A percentile compares a stretch with the other conserved stretches of the same genome.
Conservation (phyloP, 2,888 invertebrate species). For the Limnephilus rhombicus region DNA sequence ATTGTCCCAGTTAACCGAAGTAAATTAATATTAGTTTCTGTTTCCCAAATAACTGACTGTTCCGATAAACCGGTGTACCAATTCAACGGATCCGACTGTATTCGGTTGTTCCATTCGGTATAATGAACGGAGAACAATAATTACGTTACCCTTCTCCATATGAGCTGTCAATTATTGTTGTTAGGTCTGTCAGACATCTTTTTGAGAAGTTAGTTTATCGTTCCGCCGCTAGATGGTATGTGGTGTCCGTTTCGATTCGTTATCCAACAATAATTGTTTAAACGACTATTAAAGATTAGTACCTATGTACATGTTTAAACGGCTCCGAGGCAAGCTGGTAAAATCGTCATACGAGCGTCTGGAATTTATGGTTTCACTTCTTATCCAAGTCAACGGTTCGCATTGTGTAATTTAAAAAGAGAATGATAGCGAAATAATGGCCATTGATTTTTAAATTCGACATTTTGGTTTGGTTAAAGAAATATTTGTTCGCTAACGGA, state of each 20-base stretch:
- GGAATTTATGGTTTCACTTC: background rate
- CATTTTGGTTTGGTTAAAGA: constrained; percentile 34
- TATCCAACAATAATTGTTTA: background rate
- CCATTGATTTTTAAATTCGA: constrained; percentile 40
- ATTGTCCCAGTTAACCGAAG: too few relatives aligned
- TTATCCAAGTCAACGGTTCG: background rate
- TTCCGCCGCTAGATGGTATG: constrained; percentile 52
- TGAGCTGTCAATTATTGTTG: constrained; percentile 62
- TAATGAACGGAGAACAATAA: constrained; percentile 54
- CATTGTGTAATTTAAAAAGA: background rate
- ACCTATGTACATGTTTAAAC: background rate
- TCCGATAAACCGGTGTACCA: too few relatives aligned
- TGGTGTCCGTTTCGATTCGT: constrained; percentile 27
- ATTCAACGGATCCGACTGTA: background rate
- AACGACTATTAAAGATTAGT: background rate
- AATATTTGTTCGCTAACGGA: constrained; percentile 38
- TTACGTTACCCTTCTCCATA: constrained; percentile 56
- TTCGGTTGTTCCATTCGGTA: background rate
- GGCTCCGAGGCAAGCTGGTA: background rate
- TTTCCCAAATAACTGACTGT: too few relatives aligned
- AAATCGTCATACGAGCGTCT: background rate
- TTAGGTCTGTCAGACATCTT: constrained; percentile 60
- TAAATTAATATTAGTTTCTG: too few relatives aligned
- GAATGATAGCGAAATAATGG: background rate
- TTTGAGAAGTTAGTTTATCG: constrained; percentile 59